A percentile compares a stretch with the other conserved stretches of the same genome.
phyloP scores from a whole-genome alignment of 2,113 vertebrate genomes.

The Dendrocopos noguchii region DNA sequence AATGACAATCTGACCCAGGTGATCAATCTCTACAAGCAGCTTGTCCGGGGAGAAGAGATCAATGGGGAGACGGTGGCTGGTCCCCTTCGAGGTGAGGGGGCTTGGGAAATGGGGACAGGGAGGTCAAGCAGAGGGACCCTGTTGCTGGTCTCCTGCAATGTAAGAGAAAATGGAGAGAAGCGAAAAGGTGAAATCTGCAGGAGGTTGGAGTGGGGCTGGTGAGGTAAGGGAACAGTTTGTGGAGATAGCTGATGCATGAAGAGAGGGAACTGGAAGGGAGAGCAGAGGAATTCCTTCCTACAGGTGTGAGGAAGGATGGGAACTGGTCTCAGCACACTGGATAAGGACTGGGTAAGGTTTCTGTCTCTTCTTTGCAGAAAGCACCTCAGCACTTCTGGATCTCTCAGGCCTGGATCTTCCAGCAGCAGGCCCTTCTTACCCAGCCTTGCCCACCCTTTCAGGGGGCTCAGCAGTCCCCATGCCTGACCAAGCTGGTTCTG shows the following conservation, averaged over 20 bases:
- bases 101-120: neutral
- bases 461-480: constrained; percentile 59
- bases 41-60: constrained; percentile 91
- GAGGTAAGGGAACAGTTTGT: neutral
- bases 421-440: constrained; percentile 71
- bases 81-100: constrained; percentile 80
- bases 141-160: neutral
- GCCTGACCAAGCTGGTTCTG: constrained; percentile 75
- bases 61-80: constrained; percentile 78
- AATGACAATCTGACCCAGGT: constrained; percentile 97
- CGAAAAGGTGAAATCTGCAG: neutral
- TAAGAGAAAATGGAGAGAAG: neutral
- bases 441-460: constrained; percentile 72
- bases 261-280: neutral
- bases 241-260: neutral
- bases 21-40: constrained; percentile 93
- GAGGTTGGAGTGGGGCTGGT: neutral
- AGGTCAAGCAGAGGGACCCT: neutral
- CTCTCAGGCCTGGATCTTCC: constrained; percentile 89
- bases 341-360: neutral
- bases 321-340: neutral
- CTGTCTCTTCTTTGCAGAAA: constrained; percentile 67
- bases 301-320: neutral
- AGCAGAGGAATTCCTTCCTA: neutral
- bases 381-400: constrained; percentile 88